Conservation (phyloP, 2,888 invertebrate genomes). For the Girardia tigrina region DNA sequence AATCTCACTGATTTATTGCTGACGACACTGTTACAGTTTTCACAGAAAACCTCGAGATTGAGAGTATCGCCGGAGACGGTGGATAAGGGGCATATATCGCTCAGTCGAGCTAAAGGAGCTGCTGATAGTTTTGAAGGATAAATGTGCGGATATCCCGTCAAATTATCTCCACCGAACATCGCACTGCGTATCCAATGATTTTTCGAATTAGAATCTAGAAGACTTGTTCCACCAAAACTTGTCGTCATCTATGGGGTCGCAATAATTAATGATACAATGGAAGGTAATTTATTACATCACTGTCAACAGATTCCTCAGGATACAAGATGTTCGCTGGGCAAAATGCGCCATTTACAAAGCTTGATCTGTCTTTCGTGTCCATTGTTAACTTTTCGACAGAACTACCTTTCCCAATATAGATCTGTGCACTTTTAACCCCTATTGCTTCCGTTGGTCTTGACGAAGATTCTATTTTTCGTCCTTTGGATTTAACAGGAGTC, state of each 20-base stretch:
- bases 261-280: not conserved
- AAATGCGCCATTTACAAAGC: no score
- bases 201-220: not conserved
- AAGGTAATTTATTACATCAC: constrained; percentile 23
- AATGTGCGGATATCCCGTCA: not conserved
- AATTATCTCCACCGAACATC: not conserved
- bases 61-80: constrained; percentile 39
- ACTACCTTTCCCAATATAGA: constrained; percentile 49
- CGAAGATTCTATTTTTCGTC: constrained; percentile 39
- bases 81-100: constrained; percentile 44
- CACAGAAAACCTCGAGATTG: constrained; percentile 42
- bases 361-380: not conserved
- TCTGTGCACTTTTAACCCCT: constrained; percentile 47
- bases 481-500: constrained; percentile 71
- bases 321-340: no score
- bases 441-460: no score
- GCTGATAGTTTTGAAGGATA: constrained; percentile 30
- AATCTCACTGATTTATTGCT: constrained; percentile 24
- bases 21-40: constrained; percentile 32
- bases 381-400: constrained; percentile 42
- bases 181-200: not conserved
- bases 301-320: not conserved
- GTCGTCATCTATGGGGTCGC: not conserved
- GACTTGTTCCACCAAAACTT: not conserved
- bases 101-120: constrained; percentile 50